Evolutionary conservation across 2,888 invertebrate species (phyloP).

Genomic region (Perizoma affinitatum): DNA sequence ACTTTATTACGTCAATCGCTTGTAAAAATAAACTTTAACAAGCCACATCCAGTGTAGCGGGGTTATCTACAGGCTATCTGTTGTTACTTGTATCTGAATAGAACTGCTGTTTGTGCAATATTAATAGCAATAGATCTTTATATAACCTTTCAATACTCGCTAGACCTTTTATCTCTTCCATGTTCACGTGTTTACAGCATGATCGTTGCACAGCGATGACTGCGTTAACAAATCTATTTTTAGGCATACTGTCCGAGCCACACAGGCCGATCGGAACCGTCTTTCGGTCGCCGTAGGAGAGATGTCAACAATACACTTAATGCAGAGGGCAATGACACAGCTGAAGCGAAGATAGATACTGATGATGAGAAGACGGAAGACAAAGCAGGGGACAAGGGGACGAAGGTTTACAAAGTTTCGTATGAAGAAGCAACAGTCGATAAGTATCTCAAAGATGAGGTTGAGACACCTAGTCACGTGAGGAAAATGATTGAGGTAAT

Average conservation of each 20-base stretch:
- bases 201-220: conserved; percentile 14
- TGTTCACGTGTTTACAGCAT: conserved; percentile 40
- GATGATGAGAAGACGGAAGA: conserved; percentile 39
- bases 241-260: conserved; percentile 93
- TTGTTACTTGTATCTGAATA: conserved; percentile 34
- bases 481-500: conserved; percentile 94
- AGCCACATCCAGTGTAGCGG: conserved; percentile 44
- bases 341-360: conserved; percentile 49
- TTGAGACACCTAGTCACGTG: conserved; percentile 89
- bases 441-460: conserved; percentile 78
- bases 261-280: conserved; percentile 92
- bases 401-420: conserved; percentile 67
- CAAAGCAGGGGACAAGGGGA: conserved; percentile 36
- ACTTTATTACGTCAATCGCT: conserved; percentile 56
- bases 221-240: conserved; percentile 30
- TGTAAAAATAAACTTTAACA: conserved; percentile 50
- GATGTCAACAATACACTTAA: conserved; percentile 73
- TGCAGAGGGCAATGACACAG: conserved; percentile 62
- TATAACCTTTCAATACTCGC: conserved; percentile 6
- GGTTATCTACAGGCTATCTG: conserved; percentile 51
- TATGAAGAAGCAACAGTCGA: conserved; percentile 72
- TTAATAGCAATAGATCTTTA: conserved; percentile 21
- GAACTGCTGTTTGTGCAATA: conserved; percentile 49
- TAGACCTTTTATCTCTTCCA: conserved; percentile 26
- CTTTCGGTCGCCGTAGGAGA: conserved; percentile 89